phyloP scores from a whole-genome alignment of 2,888 invertebrate species.

The Epistrophe eligans region DNA sequence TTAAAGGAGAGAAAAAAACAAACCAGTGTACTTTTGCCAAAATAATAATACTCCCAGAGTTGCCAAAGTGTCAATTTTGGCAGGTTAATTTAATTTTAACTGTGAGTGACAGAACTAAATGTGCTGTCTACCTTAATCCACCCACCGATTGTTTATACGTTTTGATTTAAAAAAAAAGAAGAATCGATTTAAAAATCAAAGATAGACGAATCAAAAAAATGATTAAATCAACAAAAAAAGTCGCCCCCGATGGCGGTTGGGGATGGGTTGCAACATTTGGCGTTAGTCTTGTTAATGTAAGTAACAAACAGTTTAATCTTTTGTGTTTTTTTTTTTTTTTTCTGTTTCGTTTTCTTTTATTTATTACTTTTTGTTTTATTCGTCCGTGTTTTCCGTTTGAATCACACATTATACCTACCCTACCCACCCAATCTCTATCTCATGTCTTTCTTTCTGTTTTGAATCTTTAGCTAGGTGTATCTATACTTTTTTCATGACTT shows the following conservation, averaged over 20 bases:
- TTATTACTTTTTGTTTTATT: neutral
- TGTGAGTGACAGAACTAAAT: neutral
- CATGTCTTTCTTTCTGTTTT: conserved; percentile 42
- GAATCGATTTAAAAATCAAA: conserved; percentile 45
- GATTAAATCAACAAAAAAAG: conserved; percentile 86
- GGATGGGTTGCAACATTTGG: conserved; percentile 95
- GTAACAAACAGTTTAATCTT: conserved; percentile 81
- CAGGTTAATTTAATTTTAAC: neutral
- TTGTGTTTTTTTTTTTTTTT: conserved; percentile 9
- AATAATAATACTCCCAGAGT: conserved; percentile 31
- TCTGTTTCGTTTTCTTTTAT: too few relatives aligned
- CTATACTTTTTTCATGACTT: conserved; percentile 3
- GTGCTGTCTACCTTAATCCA: conserved; percentile 27
- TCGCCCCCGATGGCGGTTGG: conserved; percentile 95
- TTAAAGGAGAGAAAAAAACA: conserved; percentile 5
- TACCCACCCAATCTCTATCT: too few relatives aligned
- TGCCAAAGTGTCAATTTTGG: conserved; percentile 53
- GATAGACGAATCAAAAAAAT: conserved; percentile 77
- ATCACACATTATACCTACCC: too few relatives aligned
- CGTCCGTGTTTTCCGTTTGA: neutral
- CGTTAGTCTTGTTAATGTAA: conserved; percentile 93
- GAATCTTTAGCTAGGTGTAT: conserved; percentile 25
- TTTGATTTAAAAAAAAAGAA: conserved; percentile 45
- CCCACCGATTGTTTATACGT: conserved; percentile 53
- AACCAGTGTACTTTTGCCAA: conserved; percentile 60